phyloP scores from a whole-genome alignment of 53 echinoderm and acorn worm genomes.

The Zoroaster sp. region DNA sequence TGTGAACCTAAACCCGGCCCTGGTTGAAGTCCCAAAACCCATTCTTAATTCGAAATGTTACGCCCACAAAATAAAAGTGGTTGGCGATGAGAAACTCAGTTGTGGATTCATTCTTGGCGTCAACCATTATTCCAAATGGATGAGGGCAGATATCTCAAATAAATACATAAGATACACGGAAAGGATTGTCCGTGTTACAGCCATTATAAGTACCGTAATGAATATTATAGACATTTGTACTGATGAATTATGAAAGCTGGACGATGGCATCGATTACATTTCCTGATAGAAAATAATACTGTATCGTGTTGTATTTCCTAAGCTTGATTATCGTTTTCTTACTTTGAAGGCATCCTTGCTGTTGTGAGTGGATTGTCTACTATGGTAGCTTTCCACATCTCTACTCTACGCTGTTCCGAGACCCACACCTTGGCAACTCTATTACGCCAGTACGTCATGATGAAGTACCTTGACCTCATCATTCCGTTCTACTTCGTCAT shows the following conservation, averaged over 20 bases:
- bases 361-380: background rate
- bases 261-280: background rate
- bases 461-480: background rate
- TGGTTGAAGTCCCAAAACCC: background rate
- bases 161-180: background rate
- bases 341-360: background rate
- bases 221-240: background rate
- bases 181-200: background rate
- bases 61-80: background rate
- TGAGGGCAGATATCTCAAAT: background rate
- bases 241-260: background rate
- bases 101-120: background rate
- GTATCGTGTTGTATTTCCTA: background rate
- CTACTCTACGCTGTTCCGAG: conserved; percentile 1
- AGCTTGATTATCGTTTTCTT: background rate
- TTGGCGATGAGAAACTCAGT: background rate
- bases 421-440: conserved; percentile 3
- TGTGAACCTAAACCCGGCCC: background rate
- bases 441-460: background rate
- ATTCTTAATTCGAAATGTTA: background rate
- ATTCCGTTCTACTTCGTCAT: background rate
- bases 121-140: background rate
- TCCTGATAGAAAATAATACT: too few relatives aligned
- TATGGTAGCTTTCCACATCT: background rate
- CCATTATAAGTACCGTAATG: background rate